phyloP scores from a whole-genome alignment of 2,797 vertebrate genomes.

The Acrossocheilus fasciatus region DNA sequence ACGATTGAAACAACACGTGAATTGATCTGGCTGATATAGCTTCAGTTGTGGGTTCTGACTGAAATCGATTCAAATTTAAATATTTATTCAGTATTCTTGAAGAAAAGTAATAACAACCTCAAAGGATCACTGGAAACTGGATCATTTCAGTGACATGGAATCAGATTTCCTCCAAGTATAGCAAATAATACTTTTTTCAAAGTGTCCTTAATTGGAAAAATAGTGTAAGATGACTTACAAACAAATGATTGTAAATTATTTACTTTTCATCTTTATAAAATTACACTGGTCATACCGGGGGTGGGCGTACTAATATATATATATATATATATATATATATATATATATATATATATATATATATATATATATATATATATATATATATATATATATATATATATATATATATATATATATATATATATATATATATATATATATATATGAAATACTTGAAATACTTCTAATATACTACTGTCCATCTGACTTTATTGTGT shows the following conservation, averaged over 20 bases:
- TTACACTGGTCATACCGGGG: not conserved
- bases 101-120: not conserved
- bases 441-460: no score
- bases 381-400: not conserved
- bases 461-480: not conserved
- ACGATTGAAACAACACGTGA: constrained; percentile 39
- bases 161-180: not conserved
- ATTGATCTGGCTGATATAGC: constrained; percentile 1
- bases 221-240: not conserved
- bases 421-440: not conserved
- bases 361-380: no score
- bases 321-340: no score
- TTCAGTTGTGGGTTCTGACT: constrained; percentile 15
- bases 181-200: not conserved
- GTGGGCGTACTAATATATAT: not conserved
- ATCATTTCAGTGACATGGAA: not conserved
- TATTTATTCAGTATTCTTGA: constrained; percentile 35
- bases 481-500: not conserved
- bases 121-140: not conserved
- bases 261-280: no score
- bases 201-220: not conserved
- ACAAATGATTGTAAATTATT: not conserved
- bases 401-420: not conserved
- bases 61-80: constrained; percentile 42
- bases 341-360: no score